Percentiles rank a stretch among this genome's conserved stretches.
phyloP scores from a whole-genome alignment of 1,140 invertebrate genomes.

The Dendrolimus kikuchii region DNA sequence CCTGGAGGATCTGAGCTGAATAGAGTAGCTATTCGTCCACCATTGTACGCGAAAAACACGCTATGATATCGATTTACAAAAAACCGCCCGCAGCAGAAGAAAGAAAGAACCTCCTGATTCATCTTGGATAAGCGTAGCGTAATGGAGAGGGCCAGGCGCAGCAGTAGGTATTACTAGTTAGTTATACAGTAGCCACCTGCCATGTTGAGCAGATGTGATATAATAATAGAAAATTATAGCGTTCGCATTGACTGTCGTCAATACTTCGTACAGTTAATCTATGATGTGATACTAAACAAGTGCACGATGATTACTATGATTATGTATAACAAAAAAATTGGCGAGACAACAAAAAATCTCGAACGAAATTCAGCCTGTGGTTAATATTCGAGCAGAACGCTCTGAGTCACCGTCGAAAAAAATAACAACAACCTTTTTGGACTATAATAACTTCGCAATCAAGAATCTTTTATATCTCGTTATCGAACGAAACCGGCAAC shows the following conservation, averaged over 20 bases:
- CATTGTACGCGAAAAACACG: no score
- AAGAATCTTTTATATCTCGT: no score
- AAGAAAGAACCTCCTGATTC: no score
- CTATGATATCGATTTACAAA: no score
- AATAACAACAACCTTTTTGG: no score
- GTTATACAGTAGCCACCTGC: background rate
- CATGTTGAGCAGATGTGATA: background rate
- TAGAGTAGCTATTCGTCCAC: no score
- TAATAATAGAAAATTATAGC: no score
- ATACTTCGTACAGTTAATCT: constrained; percentile 13
- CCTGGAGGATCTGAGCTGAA: no score
- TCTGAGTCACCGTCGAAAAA: constrained; percentile 31
- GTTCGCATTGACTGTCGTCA: constrained; percentile 13
- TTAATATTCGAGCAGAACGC: constrained; percentile 45
- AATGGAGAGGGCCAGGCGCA: background rate
- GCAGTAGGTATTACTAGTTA: background rate
- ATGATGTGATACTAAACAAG: constrained; percentile 8
- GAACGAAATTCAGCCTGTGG: constrained; percentile 25
- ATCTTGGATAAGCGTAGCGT: no score
- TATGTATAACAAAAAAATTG: constrained; percentile 19
- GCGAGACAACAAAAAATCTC: constrained; percentile 20
- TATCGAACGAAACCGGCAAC: no score
- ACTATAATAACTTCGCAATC: no score
- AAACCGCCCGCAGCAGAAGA: no score
- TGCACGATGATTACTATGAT: constrained; percentile 18